Evolutionary conservation across 30 jellyfish, hydroid and myxozoan species (phyloP), one percentile per base, ranked within the genome.

Genomic region (Chrysaora quinquecirrha): DNA sequence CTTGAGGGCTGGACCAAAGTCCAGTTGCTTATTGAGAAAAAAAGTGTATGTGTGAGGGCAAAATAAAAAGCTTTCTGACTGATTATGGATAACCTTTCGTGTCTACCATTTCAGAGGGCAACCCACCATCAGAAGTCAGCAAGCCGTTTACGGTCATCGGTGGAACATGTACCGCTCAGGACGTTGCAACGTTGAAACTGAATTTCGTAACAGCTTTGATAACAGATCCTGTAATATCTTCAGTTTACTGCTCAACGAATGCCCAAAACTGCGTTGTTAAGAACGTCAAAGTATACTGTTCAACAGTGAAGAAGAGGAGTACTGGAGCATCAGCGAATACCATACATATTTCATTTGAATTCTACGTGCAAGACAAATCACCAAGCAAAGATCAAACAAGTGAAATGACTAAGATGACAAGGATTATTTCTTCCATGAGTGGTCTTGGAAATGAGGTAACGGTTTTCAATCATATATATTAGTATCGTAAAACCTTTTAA

Each of bases 71-170:
- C n/a, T n/a, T n/a, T n/a, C n/a, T n/a, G n/a, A n/a, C n/a, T n/a
- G n/a, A n/a, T n/a, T n/a, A n/a, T n/a, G n/a, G n/a, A 14, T 38
- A 3, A 38, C 54, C 54, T 38, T 38, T 38, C 54, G 54, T 38
- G 6, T 38, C 14, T 3, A 6, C 30, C 47, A 9, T 75, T 80
- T 0, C 65, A 90, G 97, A 73, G 71, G 90, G 95, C 29, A 49
- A 76, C 10, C 93, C 87, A 12, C 93, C 97, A 34, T 79, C 90
- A 21, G 87, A 73, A 56, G 90, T 75, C 10, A 73, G 69, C 46
- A 83, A 76, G 74, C 89, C 90, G 1, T 82, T 90, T 68, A 93
- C 80, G 68, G 71, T 90, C 29, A 60, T 82, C 66, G 97, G 95
- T 29, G 95, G 97, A 30, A 74, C 87, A 31, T 90, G 97, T 47